Evolutionary conservation across 2,113 vertebrate genomes (phyloP), one percentile per base, ranked within the genome.

Genomic region (Bombycilla garrulus): DNA sequence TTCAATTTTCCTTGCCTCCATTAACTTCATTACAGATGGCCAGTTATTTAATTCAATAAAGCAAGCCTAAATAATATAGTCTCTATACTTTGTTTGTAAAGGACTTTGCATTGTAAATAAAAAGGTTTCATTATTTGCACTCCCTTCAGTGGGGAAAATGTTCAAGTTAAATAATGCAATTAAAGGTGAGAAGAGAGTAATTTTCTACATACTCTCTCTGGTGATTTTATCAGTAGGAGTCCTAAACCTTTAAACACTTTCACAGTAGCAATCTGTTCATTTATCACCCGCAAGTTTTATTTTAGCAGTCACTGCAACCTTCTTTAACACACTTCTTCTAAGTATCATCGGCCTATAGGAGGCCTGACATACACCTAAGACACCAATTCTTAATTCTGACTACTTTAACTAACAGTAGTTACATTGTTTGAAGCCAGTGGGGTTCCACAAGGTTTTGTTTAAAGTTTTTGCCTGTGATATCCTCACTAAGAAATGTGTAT

Each of bases 121-220:
- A 95, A 97, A 94, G 45, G 53, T 90, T 95, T 94, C 92, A 97
- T 88, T 95, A 94, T 61, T 90, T 92, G 66, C 61, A 66, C n/a
- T 95, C 54, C 70, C 82, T 93, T 97, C 74, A 84, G 78, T 6
- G 17, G 33, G 79, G 69, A 88, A 83, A 91, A 88, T n/a, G 51
- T 81, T 97, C 86, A 86, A 94, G 86, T 96, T 96, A 96, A 97
- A 93, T 95, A 97, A 97, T 80, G 61, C 47, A 96, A 97, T 96
- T 97, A 97, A 96, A 97, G 90, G 90, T 95, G 79, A 97, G 93
- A 97, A 92, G 53, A 91, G 91, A 91, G 73, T 72, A 92, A 95
- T 97, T 97, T 95, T 96, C 94, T 93, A 85, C 65, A 87, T 95
- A 87, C 70, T 93, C 82, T 95, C 83, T 80, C 89, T 81, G 77